Evolutionary conservation across 2,888 invertebrate species (phyloP), one percentile per base, ranked within the genome.

Genomic region (Charanyca ferruginea): DNA sequence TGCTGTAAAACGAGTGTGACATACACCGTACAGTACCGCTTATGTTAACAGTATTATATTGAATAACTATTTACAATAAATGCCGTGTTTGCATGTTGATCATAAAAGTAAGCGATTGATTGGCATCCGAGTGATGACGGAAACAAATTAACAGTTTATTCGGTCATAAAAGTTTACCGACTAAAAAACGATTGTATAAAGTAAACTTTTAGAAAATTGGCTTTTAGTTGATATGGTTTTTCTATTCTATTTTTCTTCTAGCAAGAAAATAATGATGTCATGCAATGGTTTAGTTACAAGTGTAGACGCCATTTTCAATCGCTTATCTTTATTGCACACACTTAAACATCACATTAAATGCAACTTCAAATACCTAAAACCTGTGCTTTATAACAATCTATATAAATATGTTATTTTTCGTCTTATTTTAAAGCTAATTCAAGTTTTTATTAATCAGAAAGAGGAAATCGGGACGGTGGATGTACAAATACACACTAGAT

Each of bases 311-410:
- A 68, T 42, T 53, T 53, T 48, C 18, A 66, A 32, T 72, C 62
- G 38, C 28, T 25, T 67, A 61, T 74, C 16, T 52, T 58, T 51
- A 74, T 61, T 74, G 49, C 25, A 38, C 52, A 81, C 58, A 67
- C 22, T 57, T 67, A 65, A 81, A 75, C 75, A 73, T 65, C 48
- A 66, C 73, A 77, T 81, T 73, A 94, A 93, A 95, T 94, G 94
- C 94, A 94, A 94, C 91, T 91, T 90, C 90, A 89, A 84, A 91
- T 92, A 93, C 93, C 94, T 95, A 94, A 90, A 93, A 94, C 95
- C 94, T 94, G 95, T 95, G 95, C 95, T 93, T 93, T 86, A 90
- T 94, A 95, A 95, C 95, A 94, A 94, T 94, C 94, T 95, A 95
- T 94, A 93, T 94, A 94, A 93, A 94, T 94, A 94, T 92, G 90